Base-by-base conservation (phyloP, 2,888 invertebrate genomes). In the Helleia helle region DNA sequence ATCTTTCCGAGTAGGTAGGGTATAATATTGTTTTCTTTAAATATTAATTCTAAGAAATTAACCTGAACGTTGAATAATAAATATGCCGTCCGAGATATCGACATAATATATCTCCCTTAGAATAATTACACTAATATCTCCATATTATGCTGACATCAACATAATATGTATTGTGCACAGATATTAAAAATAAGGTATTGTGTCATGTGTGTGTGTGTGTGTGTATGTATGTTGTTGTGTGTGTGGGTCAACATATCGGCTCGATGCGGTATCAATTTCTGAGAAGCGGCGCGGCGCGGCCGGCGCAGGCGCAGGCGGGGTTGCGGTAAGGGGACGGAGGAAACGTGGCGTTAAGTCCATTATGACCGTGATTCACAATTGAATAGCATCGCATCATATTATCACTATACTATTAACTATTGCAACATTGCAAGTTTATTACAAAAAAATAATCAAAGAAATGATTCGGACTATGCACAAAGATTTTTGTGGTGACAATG, bases 211-310 rank as follows among this genome's bases (percentile, higher is more conserved):
- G 41, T 43, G 27, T 39, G 36, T 42, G 47, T 40, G 43, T 41
- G 38, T n/a, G n/a, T n/a, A n/a, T n/a, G n/a, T n/a, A n/a, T n/a
- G n/a, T n/a, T n/a, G n/a, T n/a, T 53, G 56, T 61, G 62, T 60
- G 60, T 47, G 58, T 55, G 50, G 46, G 51, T 47, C 50, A 56
- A 56, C 62, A 54, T 58, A 55, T 42, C 34, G 25, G 36, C 39
- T 6, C 34, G 34, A 41, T 18, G 36, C 43, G 63, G 65, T 69
- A 68, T 76, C 68, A 62, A 66, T 71, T 80, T 80, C 79, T 70
- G 64, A 77, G 81, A 80, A 80, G 54, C 50, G 48, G 50, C 51
- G 54, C 54, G 53, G 47, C 55, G 49, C 50, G 52, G n/a, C n/a
- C n/a, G 53, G 50, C 55, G 54, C 54, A 51, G 40, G 43, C 40